Evolutionary conservation across 2,797 vertebrate genomes (phyloP).

Genomic region (Semaprochilodus insignis): DNA sequence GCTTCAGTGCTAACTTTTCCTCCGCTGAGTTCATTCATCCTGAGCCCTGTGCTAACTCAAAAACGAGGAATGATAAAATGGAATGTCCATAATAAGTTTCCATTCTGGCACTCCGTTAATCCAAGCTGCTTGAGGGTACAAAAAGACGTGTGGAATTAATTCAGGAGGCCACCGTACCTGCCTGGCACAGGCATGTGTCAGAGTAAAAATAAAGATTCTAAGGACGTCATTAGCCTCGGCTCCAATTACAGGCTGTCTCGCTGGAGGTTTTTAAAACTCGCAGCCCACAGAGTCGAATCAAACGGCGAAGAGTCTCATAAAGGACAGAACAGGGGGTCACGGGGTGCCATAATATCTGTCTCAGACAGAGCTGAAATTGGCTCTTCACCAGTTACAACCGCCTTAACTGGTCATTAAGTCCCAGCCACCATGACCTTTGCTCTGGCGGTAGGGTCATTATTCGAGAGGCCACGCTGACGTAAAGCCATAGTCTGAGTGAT

Average conservation of each 20-base stretch:
- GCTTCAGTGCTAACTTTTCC: neutral
- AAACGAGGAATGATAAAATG: neutral
- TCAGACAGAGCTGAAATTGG: constrained; percentile 63
- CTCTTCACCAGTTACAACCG: constrained; percentile 65
- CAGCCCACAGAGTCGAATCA: constrained; percentile 6
- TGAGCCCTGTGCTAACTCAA: neutral
- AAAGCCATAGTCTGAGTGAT: constrained; percentile 28
- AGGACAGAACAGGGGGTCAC: neutral
- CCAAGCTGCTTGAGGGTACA: neutral
- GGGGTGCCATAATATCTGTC: constrained; percentile 44
- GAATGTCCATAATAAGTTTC: neutral
- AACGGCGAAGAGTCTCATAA: neutral
- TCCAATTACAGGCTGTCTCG: neutral
- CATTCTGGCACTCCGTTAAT: neutral
- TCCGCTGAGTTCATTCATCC: neutral
- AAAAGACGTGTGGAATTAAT: neutral
- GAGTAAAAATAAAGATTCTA: constrained; percentile 4
- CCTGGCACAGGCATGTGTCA: neutral
- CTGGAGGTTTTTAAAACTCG: neutral
- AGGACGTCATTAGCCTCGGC: neutral
- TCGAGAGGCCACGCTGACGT: constrained; percentile 55
- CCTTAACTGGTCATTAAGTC: constrained; percentile 75
- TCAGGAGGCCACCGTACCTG: neutral
- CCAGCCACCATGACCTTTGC: constrained; percentile 62
- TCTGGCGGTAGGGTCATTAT: constrained; percentile 50